A percentile compares a stretch with the other conserved stretches of the same genome.
Evolutionary conservation across 2,113 vertebrate genomes (phyloP).

Genomic region (Malurus elegans): DNA sequence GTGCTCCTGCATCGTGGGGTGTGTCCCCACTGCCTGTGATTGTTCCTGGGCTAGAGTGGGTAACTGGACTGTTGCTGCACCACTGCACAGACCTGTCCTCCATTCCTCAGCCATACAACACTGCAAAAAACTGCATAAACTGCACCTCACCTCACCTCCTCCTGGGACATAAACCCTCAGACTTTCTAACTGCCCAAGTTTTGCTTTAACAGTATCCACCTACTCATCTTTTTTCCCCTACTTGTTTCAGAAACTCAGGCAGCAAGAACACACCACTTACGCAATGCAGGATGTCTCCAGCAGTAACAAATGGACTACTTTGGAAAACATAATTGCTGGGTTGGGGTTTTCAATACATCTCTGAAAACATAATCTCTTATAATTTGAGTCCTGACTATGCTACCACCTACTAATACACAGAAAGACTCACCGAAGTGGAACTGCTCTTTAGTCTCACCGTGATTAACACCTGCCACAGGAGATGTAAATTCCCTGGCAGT

Average conservation of each 20-base stretch:
- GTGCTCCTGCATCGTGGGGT: not conserved
- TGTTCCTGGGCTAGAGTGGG: not conserved
- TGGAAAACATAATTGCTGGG: conserved; percentile 41
- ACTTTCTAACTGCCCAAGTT: not conserved
- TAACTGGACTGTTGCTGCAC: not conserved
- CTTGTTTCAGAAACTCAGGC: not conserved
- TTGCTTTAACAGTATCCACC: not conserved
- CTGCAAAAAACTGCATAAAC: not conserved
- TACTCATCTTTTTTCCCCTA: not conserved
- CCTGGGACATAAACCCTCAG: not conserved
- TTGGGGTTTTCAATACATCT: conserved; percentile 2
- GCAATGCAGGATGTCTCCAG: not conserved
- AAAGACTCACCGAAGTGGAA: not conserved
- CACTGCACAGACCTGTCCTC: not conserved
- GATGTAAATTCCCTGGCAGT: conserved; percentile 11
- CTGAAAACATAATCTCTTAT: conserved; percentile 35
- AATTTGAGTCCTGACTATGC: conserved; percentile 12
- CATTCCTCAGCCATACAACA: not conserved
- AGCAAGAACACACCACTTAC: not conserved
- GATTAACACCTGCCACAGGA: conserved; percentile 37
- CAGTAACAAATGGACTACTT: not conserved
- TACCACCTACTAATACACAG: conserved; percentile 15
- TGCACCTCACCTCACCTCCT: not conserved
- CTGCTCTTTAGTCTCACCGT: conserved; percentile 15
- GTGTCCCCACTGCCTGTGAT: not conserved